Evolutionary conservation across 2,888 invertebrate species (phyloP).

Genomic region (Euplagia quadripunctaria): DNA sequence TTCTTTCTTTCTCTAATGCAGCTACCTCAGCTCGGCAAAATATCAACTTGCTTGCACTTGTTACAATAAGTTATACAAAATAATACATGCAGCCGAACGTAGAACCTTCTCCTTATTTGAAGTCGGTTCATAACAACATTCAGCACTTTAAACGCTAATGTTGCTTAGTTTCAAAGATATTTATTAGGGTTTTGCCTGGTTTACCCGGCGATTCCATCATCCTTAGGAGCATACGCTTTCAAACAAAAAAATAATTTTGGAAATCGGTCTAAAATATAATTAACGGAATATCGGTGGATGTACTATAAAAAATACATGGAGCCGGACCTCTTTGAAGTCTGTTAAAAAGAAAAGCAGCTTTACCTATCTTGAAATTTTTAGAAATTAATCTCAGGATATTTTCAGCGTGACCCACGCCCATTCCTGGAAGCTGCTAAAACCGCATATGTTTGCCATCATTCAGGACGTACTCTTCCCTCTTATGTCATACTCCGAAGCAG

Average conservation of each 20-base stretch:
- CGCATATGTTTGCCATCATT: constrained; percentile 97
- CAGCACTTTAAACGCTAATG: too few species aligned
- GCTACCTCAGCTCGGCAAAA: too few species aligned
- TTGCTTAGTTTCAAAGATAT: too few species aligned
- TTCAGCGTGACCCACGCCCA: constrained; percentile 94
- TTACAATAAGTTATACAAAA: too few species aligned
- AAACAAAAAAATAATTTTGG: neutral
- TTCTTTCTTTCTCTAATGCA: too few species aligned
- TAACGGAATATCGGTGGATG: neutral
- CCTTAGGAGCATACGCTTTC: neutral
- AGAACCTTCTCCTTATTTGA: too few species aligned
- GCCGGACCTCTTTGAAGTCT: neutral
- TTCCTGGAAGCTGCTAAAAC: constrained; percentile 98
- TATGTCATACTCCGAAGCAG: constrained; percentile 97
- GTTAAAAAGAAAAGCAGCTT: too few species aligned
- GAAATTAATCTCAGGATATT: constrained; percentile 13
- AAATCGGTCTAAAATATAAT: neutral
- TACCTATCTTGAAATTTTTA: neutral
- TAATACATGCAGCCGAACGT: too few species aligned
- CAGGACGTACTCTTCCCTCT: constrained; percentile 98
- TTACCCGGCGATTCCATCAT: neutral
- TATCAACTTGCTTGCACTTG: too few species aligned
- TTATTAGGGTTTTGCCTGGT: too few species aligned
- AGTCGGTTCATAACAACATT: too few species aligned
- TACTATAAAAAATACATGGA: neutral